These are phyloP conservation scores for Lomographa bimaculata DNA, from an alignment of 2,888 invertebrate species.

Conservation along the genomic window DNA sequence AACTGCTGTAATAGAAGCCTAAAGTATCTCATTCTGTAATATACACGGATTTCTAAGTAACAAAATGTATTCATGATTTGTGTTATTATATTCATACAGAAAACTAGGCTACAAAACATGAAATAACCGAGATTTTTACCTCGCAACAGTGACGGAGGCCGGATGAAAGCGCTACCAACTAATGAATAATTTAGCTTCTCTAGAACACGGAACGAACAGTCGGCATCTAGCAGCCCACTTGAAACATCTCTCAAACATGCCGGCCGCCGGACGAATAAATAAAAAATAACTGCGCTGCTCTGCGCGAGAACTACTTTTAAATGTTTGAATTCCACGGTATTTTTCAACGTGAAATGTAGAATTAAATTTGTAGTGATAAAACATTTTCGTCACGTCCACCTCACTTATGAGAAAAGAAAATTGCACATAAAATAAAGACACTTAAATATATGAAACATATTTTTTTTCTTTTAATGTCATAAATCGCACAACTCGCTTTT, in stretches of 20 bases:
- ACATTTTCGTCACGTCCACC: constrained; percentile 9
- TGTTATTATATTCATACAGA: not conserved
- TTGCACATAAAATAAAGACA: not conserved
- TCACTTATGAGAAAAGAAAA: not conserved
- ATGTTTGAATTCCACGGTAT: constrained; percentile 5
- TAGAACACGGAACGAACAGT: constrained; percentile 36
- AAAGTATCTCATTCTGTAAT: no score
- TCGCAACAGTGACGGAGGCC: constrained; percentile 26
- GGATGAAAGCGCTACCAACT: constrained; percentile 35
- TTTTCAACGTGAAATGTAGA: constrained; percentile 3
- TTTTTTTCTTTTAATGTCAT: no score
- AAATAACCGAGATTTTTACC: constrained; percentile 20
- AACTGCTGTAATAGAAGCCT: no score
- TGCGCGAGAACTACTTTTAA: constrained; percentile 10
- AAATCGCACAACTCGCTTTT: not conserved
- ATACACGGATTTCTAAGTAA: no score
- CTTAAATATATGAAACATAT: no score
- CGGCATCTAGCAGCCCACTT: constrained; percentile 31
- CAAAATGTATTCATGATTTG: no score
- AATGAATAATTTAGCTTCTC: constrained; percentile 48
- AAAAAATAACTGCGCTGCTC: constrained; percentile 18
- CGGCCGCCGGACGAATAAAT: constrained; percentile 22
- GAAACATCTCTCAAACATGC: constrained; percentile 27
- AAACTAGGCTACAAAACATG: constrained; percentile 9
- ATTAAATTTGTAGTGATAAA: constrained; percentile 2